Evolutionary conservation across 1,140 invertebrate genomes (phyloP).

Genomic region (Hypsibius dujardini): DNA sequence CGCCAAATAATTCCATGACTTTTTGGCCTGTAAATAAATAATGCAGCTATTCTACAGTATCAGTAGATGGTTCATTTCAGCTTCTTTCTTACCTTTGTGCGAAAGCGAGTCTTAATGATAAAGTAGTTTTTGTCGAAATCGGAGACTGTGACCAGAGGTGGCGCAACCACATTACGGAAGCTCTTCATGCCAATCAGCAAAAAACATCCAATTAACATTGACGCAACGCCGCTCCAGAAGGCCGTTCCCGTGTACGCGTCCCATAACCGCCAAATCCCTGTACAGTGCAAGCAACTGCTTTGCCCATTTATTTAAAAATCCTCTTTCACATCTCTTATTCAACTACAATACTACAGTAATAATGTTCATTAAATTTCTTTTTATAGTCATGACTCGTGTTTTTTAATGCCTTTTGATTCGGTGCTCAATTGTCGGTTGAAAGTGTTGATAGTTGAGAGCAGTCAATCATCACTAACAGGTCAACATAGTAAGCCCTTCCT

Average conservation of each 20-base stretch:
- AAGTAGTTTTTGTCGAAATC: slow-evolving; percentile 57
- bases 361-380: no score
- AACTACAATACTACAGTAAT: no score
- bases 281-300: neutral
- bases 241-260: slow-evolving; percentile 47
- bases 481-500: neutral
- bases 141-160: slow-evolving; percentile 53
- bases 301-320: no score
- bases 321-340: no score
- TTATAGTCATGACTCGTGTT: no score
- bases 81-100: neutral
- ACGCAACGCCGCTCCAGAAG: slow-evolving; percentile 35
- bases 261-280: slow-evolving; percentile 47
- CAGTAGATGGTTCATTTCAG: neutral
- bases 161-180: slow-evolving; percentile 56
- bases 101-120: slow-evolving; percentile 36
- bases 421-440: no score
- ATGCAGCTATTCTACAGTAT: neutral
- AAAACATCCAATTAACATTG: slow-evolving; percentile 36
- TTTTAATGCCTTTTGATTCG: no score
- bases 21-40: neutral
- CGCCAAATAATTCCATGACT: slow-evolving; percentile 29
- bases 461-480: no score
- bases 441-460: no score
- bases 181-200: slow-evolving; percentile 46